Conservation (phyloP, 2,888 invertebrate genomes). For the Lasioglossum figueresi region DNA sequence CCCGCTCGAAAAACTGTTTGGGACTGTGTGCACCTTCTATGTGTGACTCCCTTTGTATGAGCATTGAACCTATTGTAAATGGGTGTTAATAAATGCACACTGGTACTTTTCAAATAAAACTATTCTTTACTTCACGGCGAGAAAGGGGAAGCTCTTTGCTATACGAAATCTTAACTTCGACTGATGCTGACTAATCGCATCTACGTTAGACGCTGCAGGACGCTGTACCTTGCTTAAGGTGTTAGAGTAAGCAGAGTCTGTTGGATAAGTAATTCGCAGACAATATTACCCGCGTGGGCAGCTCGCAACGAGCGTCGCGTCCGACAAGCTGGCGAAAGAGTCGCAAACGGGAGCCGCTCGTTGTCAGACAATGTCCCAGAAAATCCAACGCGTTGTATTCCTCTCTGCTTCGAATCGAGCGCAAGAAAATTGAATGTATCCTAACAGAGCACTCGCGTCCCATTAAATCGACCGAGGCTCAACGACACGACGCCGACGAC, state of each 20-base stretch:
- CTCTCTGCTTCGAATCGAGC: background rate
- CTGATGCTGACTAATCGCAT: too few species aligned
- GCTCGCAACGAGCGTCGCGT: background rate
- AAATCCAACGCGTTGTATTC: background rate
- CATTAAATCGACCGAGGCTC: conserved; percentile 36
- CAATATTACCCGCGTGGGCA: background rate
- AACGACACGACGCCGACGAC: background rate
- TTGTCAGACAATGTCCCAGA: background rate
- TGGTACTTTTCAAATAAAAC: too few species aligned
- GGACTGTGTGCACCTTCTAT: too few species aligned
- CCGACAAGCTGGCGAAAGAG: background rate
- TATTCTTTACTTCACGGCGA: too few species aligned
- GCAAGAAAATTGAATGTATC: conserved; percentile 23
- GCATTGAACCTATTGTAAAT: too few species aligned
- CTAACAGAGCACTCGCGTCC: conserved; percentile 23
- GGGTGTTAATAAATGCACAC: too few species aligned
- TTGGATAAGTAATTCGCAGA: background rate
- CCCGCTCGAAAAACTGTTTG: too few species aligned
- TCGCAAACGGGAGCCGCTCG: background rate
- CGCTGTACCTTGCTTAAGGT: background rate
- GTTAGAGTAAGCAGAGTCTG: background rate
- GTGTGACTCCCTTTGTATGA: too few species aligned
- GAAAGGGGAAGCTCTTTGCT: too few species aligned
- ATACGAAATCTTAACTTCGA: too few species aligned
- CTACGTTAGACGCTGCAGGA: too few species aligned